These are phyloP conservation scores for Orthonyx spaldingii DNA, from an alignment of 2,113 vertebrate species.

Conservation along the genomic window DNA sequence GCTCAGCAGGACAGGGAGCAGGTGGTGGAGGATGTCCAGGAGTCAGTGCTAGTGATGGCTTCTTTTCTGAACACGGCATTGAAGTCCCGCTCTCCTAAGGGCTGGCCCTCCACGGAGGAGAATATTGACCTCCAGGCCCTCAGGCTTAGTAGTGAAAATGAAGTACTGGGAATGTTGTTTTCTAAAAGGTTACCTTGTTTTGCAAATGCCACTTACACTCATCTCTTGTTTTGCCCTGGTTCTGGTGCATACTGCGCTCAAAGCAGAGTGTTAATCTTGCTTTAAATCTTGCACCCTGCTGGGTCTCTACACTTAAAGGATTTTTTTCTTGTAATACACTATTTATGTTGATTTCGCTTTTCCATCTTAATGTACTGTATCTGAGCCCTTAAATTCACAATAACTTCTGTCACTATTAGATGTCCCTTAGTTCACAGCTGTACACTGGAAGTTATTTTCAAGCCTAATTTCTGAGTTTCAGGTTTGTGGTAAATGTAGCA, in stretches of 20 bases:
- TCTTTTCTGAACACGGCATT: neutral
- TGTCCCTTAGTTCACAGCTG: neutral
- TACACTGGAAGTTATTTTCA: neutral
- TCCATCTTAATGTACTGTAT: neutral
- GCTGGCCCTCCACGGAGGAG: neutral
- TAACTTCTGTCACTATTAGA: neutral
- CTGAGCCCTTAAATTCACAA: neutral
- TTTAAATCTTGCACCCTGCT: neutral
- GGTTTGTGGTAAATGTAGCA: neutral
- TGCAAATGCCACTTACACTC: neutral
- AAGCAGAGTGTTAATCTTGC: fast-evolving
- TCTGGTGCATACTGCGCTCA: neutral
- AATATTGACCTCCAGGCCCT: neutral
- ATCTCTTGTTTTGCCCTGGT: neutral
- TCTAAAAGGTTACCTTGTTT: neutral
- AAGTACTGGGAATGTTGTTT: neutral
- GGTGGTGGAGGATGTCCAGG: neutral
- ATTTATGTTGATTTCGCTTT: neutral
- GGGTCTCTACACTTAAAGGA: neutral
- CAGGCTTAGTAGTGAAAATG: neutral
- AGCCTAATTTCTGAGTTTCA: neutral
- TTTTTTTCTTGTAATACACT: neutral
- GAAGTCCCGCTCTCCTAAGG: neutral
- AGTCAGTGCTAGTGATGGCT: too few species aligned
- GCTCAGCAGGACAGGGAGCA: neutral